Evolutionary conservation across 2,113 vertebrate species (phyloP).

Genomic region (Onychostruthus taczanowskii): DNA sequence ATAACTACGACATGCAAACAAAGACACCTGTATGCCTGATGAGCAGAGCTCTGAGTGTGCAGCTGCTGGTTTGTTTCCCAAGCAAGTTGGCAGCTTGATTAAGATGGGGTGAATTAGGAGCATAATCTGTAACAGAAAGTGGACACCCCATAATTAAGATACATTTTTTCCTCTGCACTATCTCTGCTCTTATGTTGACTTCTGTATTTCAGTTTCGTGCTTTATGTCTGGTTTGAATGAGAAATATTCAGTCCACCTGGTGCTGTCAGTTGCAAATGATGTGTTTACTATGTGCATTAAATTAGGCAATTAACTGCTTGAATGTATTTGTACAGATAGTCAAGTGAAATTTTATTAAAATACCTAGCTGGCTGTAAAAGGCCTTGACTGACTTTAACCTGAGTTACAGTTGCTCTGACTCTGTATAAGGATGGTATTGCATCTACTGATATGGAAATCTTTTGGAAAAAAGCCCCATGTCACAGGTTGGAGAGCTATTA

Average conservation of each 20-base stretch:
- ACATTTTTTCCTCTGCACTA: neutral
- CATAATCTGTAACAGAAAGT: constrained; percentile 18
- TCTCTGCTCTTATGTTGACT: neutral
- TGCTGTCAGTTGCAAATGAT: neutral
- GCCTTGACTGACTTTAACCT: neutral
- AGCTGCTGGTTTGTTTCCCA: constrained; percentile 28
- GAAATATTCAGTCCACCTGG: constrained; percentile 29
- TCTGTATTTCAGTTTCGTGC: neutral
- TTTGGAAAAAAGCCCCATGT: neutral
- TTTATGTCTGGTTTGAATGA: constrained; percentile 4
- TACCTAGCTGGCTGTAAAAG: neutral
- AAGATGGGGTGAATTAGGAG: constrained; percentile 5
- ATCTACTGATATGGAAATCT: neutral
- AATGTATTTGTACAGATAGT: neutral
- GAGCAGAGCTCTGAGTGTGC: neutral
- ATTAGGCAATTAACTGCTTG: constrained; percentile 22
- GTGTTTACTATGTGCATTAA: constrained; percentile 18
- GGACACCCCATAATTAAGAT: constrained; percentile 5
- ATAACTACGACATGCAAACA: neutral
- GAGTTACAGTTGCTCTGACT: neutral
- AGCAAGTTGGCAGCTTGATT: constrained; percentile 9
- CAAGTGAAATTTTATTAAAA: neutral
- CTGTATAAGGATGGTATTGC: neutral
- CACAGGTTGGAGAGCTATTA: neutral
- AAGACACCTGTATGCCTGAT: neutral